Evolutionary conservation across 2,888 invertebrate species (phyloP).

Genomic region (Elegia similella): DNA sequence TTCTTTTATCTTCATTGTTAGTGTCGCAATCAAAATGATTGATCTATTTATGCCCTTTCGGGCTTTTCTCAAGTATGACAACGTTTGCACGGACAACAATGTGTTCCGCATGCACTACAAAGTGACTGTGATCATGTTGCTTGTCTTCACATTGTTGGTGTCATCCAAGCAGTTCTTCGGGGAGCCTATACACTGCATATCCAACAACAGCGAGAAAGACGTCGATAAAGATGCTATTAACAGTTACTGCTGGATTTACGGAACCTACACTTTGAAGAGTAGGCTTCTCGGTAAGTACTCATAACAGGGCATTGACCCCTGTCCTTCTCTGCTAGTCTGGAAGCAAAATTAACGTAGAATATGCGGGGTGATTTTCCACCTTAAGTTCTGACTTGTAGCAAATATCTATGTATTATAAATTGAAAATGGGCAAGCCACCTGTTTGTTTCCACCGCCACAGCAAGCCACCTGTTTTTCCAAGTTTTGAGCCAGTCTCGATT

Average conservation of each 20-base stretch:
- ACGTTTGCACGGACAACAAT: conserved; percentile 87
- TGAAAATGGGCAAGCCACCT: no score
- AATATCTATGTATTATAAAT: no score
- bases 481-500: no score
- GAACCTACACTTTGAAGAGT: conserved; percentile 84
- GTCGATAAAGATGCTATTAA: conserved; percentile 84
- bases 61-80: conserved; percentile 84
- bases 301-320: not conserved
- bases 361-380: no score
- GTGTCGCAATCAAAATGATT: conserved; percentile 69
- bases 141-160: conserved; percentile 87
- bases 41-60: conserved; percentile 86
- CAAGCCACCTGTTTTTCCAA: no score
- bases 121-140: conserved; percentile 86
- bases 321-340: not conserved
- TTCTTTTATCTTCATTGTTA: not conserved
- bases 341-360: no score
- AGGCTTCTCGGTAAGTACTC: conserved; percentile 54
- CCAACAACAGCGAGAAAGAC: conserved; percentile 66
- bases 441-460: no score
- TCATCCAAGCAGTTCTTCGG: conserved; percentile 93
- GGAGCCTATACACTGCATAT: conserved; percentile 90
- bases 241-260: conserved; percentile 90
- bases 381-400: no score
- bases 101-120: conserved; percentile 89